A percentile compares a stretch with the other conserved stretches of the same genome.
These are phyloP conservation scores for Anabacerthia variegaticeps DNA, from an alignment of 2,797 vertebrate genomes.

Conservation along the genomic window DNA sequence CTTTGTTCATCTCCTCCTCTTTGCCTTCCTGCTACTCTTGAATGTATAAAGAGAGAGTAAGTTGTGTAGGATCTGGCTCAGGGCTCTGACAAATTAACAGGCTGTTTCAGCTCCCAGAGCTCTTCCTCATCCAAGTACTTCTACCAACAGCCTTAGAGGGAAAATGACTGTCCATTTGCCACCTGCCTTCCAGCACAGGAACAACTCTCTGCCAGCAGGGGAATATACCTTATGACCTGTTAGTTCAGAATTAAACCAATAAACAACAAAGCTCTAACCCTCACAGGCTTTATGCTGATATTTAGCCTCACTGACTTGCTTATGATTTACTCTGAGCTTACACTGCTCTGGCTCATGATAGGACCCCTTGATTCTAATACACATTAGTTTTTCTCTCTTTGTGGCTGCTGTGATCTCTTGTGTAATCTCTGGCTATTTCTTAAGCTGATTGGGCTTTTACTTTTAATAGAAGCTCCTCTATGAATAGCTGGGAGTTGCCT, in stretches of 20 bases:
- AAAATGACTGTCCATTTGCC: neutral
- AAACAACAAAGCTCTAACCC: neutral
- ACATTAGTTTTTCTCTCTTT: neutral
- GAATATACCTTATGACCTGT: neutral
- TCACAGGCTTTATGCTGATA: neutral
- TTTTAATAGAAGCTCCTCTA: conserved; percentile 62
- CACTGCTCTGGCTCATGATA: neutral
- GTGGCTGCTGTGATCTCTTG: conserved; percentile 51
- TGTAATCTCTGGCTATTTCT: conserved; percentile 55
- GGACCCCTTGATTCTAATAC: neutral
- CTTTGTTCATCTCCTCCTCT: neutral
- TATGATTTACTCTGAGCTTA: neutral
- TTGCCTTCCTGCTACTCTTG: neutral
- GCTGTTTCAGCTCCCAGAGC: neutral
- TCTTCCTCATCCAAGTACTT: neutral
- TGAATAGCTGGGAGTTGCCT: conserved; percentile 64
- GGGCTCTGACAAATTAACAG: neutral
- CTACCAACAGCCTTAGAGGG: neutral
- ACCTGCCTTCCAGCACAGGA: neutral
- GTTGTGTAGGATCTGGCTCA: neutral
- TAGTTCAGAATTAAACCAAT: neutral
- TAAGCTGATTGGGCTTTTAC: conserved; percentile 66
- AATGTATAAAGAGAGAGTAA: neutral
- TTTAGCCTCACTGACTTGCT: neutral
- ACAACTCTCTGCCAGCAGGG: neutral